Percentiles rank a stretch among this genome's conserved stretches.
These are phyloP conservation scores for Halcyon malimbica DNA, from an alignment of 2,113 vertebrate species.

Conservation along the genomic window DNA sequence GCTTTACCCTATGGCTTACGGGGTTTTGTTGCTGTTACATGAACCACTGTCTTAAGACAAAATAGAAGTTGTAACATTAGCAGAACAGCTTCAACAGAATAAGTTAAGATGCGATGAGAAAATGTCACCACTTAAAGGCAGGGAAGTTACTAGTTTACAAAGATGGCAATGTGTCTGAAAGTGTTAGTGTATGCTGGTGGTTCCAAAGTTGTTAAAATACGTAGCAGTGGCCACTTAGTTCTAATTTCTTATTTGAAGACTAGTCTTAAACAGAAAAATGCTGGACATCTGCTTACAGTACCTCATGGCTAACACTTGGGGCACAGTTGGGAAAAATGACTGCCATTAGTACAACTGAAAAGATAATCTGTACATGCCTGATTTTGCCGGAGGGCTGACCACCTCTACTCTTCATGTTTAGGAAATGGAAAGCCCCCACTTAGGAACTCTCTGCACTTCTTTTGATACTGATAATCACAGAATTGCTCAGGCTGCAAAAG, in stretches of 20 bases:
- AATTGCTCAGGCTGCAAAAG: too few relatives aligned
- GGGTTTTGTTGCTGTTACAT: not conserved
- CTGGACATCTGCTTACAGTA: not conserved
- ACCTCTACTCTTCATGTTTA: not conserved
- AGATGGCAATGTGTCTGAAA: not conserved
- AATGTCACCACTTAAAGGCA: not conserved
- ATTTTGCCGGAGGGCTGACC: not conserved
- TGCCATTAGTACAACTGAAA: not conserved
- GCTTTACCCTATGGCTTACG: not conserved
- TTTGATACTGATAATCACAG: not conserved
- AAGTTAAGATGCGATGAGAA: not conserved
- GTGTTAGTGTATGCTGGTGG: not conserved
- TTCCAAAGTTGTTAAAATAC: not conserved
- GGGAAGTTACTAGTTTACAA: not conserved
- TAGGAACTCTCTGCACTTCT: not conserved
- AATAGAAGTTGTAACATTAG: not conserved
- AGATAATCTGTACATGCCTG: not conserved
- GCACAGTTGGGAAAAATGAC: not conserved
- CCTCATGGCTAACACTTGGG: not conserved
- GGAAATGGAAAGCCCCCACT: not conserved
- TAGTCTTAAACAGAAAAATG: not conserved
- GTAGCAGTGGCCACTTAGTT: not conserved
- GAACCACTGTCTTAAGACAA: not conserved
- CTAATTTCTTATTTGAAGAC: not conserved
- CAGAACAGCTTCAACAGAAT: not conserved